A percentile compares a stretch with the other conserved stretches of the same genome.
Conservation (phyloP, 2,888 invertebrate species). For the Sphaerophoria taeniata region DNA sequence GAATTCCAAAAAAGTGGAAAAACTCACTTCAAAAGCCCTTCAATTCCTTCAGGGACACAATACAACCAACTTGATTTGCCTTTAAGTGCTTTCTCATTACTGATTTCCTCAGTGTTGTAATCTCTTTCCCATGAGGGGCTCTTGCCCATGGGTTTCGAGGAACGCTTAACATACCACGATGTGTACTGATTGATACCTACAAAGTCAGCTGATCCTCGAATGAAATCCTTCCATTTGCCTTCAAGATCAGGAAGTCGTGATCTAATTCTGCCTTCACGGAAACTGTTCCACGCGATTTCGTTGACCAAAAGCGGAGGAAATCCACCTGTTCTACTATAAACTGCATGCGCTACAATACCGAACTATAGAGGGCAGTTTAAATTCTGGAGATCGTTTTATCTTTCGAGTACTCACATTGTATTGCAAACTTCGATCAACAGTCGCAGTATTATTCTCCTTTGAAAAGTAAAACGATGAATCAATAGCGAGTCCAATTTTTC, state of each 20-base stretch:
- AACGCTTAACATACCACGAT: constrained; percentile 76
- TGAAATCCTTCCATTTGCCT: constrained; percentile 72
- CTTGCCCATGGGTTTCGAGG: constrained; percentile 76
- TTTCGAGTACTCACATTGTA: constrained; percentile 75
- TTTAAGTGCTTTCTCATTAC: constrained; percentile 77
- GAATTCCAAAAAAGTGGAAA: neutral
- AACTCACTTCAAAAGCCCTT: constrained; percentile 75
- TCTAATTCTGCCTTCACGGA: constrained; percentile 78
- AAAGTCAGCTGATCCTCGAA: constrained; percentile 78
- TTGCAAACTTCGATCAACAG: constrained; percentile 77
- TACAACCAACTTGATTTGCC: constrained; percentile 78
- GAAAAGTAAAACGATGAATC: constrained; percentile 77
- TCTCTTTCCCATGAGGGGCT: constrained; percentile 85
- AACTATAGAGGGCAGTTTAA: constrained; percentile 75
- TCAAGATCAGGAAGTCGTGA: constrained; percentile 76
- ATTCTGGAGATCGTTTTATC: neutral
- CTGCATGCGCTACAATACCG: constrained; percentile 80
- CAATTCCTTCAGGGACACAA: constrained; percentile 77
- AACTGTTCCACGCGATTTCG: constrained; percentile 78
- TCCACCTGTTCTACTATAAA: constrained; percentile 78
- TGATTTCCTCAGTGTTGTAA: constrained; percentile 72
- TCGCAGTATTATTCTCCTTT: constrained; percentile 71
- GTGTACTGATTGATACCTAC: constrained; percentile 79
- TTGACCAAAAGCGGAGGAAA: constrained; percentile 79
- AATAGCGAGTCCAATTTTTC: constrained; percentile 79